phyloP scores from a whole-genome alignment of 1,140 invertebrate species.

The Dendrolimus kikuchii region DNA sequence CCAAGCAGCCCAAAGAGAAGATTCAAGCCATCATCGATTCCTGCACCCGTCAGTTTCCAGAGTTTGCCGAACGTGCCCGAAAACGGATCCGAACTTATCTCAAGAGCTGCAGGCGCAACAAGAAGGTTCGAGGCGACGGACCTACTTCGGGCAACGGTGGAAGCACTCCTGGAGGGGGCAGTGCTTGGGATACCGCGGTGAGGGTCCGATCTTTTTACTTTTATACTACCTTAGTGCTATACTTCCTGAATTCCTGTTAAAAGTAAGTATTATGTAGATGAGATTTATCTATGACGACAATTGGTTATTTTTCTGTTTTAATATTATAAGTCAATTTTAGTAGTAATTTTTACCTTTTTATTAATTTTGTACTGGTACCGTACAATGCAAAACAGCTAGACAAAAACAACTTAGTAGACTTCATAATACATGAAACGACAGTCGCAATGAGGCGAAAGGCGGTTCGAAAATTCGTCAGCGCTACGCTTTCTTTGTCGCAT shows the following conservation, averaged over 20 bases:
- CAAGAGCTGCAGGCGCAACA: conserved; percentile 95
- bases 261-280: too few species aligned
- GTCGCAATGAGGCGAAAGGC: too few species aligned
- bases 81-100: conserved; percentile 96
- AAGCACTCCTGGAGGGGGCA: conserved; percentile 41
- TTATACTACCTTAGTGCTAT: conserved; percentile 1
- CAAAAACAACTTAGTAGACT: too few species aligned
- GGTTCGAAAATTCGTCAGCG: too few species aligned
- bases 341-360: too few species aligned
- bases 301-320: too few species aligned
- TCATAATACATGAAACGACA: too few species aligned
- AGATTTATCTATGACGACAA: too few species aligned
- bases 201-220: conserved; percentile 49
- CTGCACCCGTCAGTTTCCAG: conserved; percentile 96
- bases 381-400: too few species aligned
- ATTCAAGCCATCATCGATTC: conserved; percentile 98
- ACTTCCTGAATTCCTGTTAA: neutral
- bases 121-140: conserved; percentile 86
- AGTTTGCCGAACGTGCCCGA: conserved; percentile 93
- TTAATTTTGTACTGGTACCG: too few species aligned
- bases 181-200: conserved; percentile 69
- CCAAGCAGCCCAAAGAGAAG: conserved; percentile 98
- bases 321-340: too few species aligned
- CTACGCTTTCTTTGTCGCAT: too few species aligned
- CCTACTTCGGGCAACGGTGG: conserved; percentile 44